These are phyloP conservation scores for Drosophila lacicola DNA, from an alignment of 2,888 invertebrate genomes.

Conservation along the genomic window DNA sequence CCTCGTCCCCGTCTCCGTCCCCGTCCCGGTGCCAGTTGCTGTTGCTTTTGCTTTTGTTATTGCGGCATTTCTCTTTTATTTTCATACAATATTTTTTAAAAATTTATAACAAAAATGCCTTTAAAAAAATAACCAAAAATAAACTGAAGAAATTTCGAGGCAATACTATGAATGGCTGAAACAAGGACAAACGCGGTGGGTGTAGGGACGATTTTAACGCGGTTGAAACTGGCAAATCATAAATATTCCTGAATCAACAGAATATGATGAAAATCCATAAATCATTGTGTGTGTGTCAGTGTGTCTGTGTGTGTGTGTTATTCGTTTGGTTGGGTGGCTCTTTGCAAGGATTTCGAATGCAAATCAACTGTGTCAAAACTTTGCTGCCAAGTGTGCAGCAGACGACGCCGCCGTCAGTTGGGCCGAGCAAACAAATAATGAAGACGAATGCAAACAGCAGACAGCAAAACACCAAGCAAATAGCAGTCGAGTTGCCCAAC, in stretches of 20 bases:
- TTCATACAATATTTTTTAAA: slow-evolving; percentile 52
- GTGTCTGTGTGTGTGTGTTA: slow-evolving; percentile 7
- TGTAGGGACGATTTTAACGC: slow-evolving; percentile 44
- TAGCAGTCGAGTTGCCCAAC: slow-evolving; percentile 53
- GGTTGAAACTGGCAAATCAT: slow-evolving; percentile 70
- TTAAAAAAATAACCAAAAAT: slow-evolving; percentile 17
- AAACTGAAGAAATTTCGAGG: slow-evolving; percentile 4
- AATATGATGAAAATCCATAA: slow-evolving; percentile 83
- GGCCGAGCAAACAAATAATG: slow-evolving; percentile 79
- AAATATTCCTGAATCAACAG: slow-evolving; percentile 83
- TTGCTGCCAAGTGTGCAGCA: slow-evolving; percentile 74
- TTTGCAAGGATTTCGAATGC: slow-evolving; percentile 76
- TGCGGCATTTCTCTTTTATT: slow-evolving; percentile 45
- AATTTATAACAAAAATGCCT: slow-evolving; percentile 63
- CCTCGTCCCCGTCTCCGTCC: slow-evolving; percentile 16
- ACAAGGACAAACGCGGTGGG: slow-evolving; percentile 28
- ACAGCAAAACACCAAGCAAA: slow-evolving; percentile 80
- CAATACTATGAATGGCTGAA: slow-evolving; percentile 27
- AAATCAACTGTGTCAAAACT: slow-evolving; percentile 81
- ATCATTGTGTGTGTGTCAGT: slow-evolving; percentile 67
- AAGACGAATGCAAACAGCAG: slow-evolving; percentile 81
- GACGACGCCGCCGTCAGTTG: slow-evolving; percentile 44
- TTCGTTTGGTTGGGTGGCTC: slow-evolving; percentile 26
- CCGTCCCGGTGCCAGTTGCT: slow-evolving; percentile 27
- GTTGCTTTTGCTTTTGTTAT: slow-evolving; percentile 35